Evolutionary conservation across 2,113 vertebrate genomes (phyloP).

Genomic region (Condylura cristata): DNA sequence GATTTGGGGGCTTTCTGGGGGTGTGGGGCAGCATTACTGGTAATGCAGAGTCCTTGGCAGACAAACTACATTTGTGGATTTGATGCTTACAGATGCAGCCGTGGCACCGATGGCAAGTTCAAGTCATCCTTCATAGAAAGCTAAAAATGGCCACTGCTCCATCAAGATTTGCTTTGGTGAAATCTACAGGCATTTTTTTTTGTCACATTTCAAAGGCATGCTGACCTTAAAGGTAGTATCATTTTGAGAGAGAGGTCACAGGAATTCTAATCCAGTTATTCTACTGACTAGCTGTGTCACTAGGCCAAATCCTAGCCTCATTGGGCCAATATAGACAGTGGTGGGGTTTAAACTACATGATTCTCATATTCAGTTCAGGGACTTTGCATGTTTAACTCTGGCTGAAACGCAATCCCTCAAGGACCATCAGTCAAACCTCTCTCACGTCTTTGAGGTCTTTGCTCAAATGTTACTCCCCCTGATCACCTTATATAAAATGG

Average conservation of each 20-base stretch:
- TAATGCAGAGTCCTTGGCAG: slow-evolving; percentile 10
- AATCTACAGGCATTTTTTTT: neutral
- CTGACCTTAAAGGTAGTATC: neutral
- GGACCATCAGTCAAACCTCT: neutral
- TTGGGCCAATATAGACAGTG: neutral
- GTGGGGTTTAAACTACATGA: neutral
- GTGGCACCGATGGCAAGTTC: neutral
- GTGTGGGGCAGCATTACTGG: neutral
- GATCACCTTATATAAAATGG: neutral
- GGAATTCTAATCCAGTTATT: neutral
- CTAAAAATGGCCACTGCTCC: neutral
- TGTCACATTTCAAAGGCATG: neutral
- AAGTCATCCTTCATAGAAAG: neutral
- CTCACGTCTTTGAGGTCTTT: neutral
- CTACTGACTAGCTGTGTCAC: slow-evolving; percentile 14
- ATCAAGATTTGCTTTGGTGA: slow-evolving; percentile 12
- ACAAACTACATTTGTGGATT: neutral
- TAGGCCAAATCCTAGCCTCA: neutral
- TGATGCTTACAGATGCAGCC: neutral
- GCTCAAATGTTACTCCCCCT: neutral
- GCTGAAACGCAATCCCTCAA: neutral
- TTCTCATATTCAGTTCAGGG: slow-evolving; percentile 2
- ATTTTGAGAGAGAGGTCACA: neutral
- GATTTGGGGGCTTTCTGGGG: neutral
- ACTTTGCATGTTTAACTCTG: neutral